phyloP scores from a whole-genome alignment of 2,113 vertebrate genomes.

The Odobenus rosmarus region DNA sequence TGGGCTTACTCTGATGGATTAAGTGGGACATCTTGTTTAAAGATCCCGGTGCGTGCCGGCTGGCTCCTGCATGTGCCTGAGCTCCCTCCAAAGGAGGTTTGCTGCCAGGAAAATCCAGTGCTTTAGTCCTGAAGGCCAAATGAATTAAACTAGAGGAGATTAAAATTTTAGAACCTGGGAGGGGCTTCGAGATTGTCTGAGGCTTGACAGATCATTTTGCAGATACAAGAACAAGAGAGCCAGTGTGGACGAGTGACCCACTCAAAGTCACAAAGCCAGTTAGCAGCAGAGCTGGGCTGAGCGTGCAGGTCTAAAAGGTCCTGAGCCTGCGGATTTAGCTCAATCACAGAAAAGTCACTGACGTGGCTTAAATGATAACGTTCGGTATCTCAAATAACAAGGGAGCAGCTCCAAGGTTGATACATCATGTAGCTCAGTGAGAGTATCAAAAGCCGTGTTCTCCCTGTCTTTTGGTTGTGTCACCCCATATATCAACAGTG shows the following conservation, averaged over 20 bases:
- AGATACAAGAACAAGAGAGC: background rate
- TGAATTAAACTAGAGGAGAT: background rate
- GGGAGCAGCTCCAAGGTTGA: background rate
- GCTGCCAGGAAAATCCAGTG: background rate
- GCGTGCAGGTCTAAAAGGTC: background rate
- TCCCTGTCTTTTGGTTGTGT: background rate
- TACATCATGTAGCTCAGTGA: background rate
- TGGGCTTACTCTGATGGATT: background rate
- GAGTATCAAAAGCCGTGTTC: background rate
- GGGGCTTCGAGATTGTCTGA: background rate
- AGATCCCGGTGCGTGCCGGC: accelerated
- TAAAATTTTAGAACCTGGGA: background rate
- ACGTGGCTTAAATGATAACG: background rate
- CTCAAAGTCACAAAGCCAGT: too few relatives aligned
- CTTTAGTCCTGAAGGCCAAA: background rate
- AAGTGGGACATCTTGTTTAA: background rate
- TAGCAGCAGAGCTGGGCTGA: background rate
- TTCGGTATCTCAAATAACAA: background rate
- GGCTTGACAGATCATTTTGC: background rate
- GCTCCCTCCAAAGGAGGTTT: too few relatives aligned
- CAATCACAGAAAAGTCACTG: accelerated
- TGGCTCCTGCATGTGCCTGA: too few relatives aligned
- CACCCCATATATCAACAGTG: background rate
- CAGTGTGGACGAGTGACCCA: background rate
- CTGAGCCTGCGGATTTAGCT: background rate